Evolutionary conservation across 1,140 invertebrate genomes (phyloP), one percentile per base, ranked within the genome.

Genomic region (Aphelinus atriplicis): DNA sequence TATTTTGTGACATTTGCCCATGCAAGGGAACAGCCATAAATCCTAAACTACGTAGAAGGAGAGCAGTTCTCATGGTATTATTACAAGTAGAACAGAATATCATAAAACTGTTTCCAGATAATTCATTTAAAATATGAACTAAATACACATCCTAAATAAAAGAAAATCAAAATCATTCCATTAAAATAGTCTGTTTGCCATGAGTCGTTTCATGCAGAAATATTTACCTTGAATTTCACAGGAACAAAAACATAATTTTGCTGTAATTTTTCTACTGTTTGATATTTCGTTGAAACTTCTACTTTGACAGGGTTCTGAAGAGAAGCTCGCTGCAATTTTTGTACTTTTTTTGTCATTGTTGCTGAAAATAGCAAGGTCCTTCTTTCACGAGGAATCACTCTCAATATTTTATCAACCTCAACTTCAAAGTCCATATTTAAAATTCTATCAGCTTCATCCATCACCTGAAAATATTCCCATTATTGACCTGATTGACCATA

Each of bases 331-430:
- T 99, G 97, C 43, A 99, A 86, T 87, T 99, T 99, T 78, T 96
- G 93, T 1, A 99, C 97, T 89, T 99, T 99, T 84, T 98, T 97
- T 0, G 97, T 99, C 97, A 99, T 99, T 42, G 97, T 99, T 2
- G 97, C 97, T 1, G 97, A 98, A 88, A 98, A 99, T 46, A 99
- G 84, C 78, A 94, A 95, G 0, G 97, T 99, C 70, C 92, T 89
- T 42, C 97, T 90, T 81, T 98, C 96, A 57, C 93, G 90, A 0
- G 97, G 97, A 77, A 99, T 94, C 0, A 95, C 95, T 83, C 94
- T 94, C 2, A 99, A 86, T 73, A 99, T 98, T 88, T 98, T 98
- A 84, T 99, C 95, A 2, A 99, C 92, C 90, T 99, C 97, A 26
- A 94, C 93, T 87, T 98, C 96, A 84, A 98, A 98, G 84, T 98